Conservation (phyloP, 2,113 vertebrate species). For the Tiliqua scincoides region DNA sequence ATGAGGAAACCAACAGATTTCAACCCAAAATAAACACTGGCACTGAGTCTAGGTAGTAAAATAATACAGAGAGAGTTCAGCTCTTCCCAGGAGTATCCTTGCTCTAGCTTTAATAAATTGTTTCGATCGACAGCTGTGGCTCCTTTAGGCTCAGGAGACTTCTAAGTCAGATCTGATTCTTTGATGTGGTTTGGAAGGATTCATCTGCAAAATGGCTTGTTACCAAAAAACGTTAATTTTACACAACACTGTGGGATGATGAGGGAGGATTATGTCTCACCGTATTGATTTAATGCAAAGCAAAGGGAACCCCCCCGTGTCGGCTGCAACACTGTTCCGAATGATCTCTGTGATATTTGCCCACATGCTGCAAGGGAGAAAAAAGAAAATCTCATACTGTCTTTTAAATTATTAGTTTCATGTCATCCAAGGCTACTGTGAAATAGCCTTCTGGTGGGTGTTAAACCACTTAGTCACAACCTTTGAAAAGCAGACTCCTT, state of each 20-base stretch:
- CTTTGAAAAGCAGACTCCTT: background rate
- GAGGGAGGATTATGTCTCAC: background rate
- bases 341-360: background rate
- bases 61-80: background rate
- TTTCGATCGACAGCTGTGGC: conserved; percentile 17
- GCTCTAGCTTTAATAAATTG: conserved; percentile 32
- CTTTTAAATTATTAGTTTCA: background rate
- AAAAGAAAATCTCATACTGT: background rate
- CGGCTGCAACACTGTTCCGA: background rate
- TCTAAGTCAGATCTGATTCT: conserved; percentile 16
- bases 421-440: background rate
- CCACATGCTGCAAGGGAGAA: background rate
- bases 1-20: background rate
- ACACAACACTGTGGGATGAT: background rate
- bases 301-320: background rate
- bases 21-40: background rate
- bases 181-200: conserved; percentile 45
- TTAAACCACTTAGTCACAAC: background rate
- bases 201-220: conserved; percentile 20
- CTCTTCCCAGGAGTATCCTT: conserved; percentile 34
- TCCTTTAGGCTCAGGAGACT: background rate
- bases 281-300: conserved; percentile 26
- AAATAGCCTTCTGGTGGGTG: background rate
- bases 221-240: conserved; percentile 46
- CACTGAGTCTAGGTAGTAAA: conserved; percentile 9